Base-by-base conservation (phyloP, 2,888 invertebrate genomes). In the Nomada flava region DNA sequence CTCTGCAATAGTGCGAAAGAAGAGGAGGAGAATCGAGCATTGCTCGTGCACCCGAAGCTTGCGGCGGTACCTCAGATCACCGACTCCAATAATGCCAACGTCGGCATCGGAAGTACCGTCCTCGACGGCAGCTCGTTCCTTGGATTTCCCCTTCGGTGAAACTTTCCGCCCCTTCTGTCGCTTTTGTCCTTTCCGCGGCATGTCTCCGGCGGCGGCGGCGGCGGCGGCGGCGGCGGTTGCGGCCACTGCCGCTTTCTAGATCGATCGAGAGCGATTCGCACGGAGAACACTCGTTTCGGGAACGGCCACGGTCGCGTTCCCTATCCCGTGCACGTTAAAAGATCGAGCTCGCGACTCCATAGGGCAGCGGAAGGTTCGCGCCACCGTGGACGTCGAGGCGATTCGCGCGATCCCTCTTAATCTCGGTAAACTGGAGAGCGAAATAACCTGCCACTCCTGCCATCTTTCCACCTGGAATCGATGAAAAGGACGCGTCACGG, bases 1-100 rank as follows among this genome's bases (percentile, higher is more conserved):
- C 76, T 75, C 92, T 93, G 70, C 3, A 65, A 2, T n/a, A 53
- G 0, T 15, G 18, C 13, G 82, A 44, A 85, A 83, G n/a, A 77
- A 77, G 86, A 85, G 50, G 18, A 2, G 5, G 18, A 18, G 52
- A 52, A 52, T 52, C 1, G n/a, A 52, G 52, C 7, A 36, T 18
- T 29, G 11, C 26, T 47, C 18, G 59, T 26, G 26, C 13, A 18
- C 29, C 13, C 4, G 9, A 0, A 50, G 36, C 11, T 11, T n/a
- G 15, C 11, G n/a, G 15, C 11, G n/a, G n/a, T 67, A 77, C 77
- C 64, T 70, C 53, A 77, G 26, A 20, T 67, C 29, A 0, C 11
- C 11, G 10, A 23, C 7, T 2, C 53, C 23, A 1, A 11, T 64
- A 0, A 13, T 23, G n/a, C 13, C 47, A 13, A 4, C 67, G 2